A percentile compares a stretch with the other conserved stretches of the same genome.
Evolutionary conservation across 2,113 vertebrate species (phyloP).

Genomic region (Rhynchomys soricoides): DNA sequence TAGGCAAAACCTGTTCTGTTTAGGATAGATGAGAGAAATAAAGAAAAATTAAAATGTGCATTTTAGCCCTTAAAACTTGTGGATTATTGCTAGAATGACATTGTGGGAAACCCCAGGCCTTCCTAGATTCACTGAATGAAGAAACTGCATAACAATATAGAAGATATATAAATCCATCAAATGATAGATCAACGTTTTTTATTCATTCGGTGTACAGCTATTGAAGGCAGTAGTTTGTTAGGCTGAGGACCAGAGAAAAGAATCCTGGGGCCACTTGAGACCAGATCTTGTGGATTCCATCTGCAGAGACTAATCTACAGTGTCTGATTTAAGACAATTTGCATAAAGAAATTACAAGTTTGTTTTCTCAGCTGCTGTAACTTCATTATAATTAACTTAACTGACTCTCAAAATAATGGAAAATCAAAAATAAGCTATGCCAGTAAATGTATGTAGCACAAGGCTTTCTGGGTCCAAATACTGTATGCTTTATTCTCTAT

Average conservation of each 20-base stretch:
- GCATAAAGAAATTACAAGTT: neutral
- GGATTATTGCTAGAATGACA: conserved; percentile 15
- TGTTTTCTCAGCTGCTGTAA: neutral
- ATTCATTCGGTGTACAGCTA: neutral
- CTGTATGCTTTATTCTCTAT: neutral
- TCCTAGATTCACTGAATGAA: conserved; percentile 4
- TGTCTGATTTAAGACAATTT: neutral
- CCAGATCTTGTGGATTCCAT: neutral
- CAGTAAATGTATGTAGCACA: neutral
- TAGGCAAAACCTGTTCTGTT: neutral
- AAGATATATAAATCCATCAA: neutral
- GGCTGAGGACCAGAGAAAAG: neutral
- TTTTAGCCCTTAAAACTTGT: neutral
- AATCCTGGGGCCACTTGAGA: neutral
- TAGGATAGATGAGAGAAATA: conserved; percentile 27
- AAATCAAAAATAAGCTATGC: neutral
- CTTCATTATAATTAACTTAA: neutral
- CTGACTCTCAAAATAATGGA: neutral
- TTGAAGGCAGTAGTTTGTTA: neutral
- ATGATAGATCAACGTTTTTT: neutral
- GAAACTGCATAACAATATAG: neutral
- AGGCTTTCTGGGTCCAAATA: neutral
- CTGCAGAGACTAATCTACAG: neutral
- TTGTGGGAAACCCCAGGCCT: neutral
- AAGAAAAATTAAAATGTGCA: neutral